phyloP scores from a whole-genome alignment of 2,888 invertebrate species.

The Meloe dianella region DNA sequence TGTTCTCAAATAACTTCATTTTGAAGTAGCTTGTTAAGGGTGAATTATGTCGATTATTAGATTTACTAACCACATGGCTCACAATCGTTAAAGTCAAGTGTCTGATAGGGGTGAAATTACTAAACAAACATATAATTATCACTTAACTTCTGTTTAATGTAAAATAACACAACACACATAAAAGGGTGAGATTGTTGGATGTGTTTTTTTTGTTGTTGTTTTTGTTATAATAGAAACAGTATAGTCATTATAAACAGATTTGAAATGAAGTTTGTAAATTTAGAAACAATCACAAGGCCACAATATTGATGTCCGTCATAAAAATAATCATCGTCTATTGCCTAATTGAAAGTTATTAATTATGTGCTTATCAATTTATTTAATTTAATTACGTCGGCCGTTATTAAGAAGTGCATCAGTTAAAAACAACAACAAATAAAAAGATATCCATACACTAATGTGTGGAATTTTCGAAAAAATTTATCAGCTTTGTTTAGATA shows the following conservation, averaged over 20 bases:
- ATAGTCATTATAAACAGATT: background rate
- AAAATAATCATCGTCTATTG: conserved; percentile 4
- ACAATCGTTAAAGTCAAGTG: conserved; percentile 22
- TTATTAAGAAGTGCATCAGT: background rate
- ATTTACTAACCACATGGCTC: conserved; percentile 17
- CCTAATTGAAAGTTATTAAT: conserved; percentile 11
- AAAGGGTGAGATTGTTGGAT: background rate
- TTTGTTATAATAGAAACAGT: background rate
- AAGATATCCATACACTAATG: background rate
- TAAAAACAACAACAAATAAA: background rate
- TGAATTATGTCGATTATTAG: conserved; percentile 20
- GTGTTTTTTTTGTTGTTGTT: too few species aligned
- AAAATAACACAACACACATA: background rate
- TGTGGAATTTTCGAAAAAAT: background rate
- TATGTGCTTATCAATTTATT: background rate
- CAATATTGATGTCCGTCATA: background rate
- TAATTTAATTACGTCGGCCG: background rate
- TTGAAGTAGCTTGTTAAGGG: conserved; percentile 21
- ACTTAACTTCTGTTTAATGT: conserved; percentile 19
- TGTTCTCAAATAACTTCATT: conserved; percentile 4
- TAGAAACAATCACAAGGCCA: background rate
- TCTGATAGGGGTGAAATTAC: conserved; percentile 22
- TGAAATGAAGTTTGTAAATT: background rate
- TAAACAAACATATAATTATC: conserved; percentile 25
- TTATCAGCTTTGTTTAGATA: background rate